These are phyloP conservation scores for Chalcosyrphus nemorum DNA, from an alignment of 2,888 invertebrate genomes.

Conservation along the genomic window DNA sequence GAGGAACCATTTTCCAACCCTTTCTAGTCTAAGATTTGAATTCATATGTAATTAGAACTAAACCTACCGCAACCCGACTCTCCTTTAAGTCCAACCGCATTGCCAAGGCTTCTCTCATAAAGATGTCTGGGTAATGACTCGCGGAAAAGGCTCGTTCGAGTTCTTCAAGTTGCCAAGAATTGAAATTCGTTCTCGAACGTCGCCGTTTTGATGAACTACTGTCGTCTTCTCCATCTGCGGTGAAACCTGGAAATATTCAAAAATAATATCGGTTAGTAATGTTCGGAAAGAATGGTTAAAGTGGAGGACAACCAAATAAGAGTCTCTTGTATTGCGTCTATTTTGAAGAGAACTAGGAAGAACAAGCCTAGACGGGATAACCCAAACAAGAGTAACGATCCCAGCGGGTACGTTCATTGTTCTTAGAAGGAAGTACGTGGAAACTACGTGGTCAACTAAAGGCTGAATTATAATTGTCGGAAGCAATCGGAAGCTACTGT, in stretches of 20 bases:
- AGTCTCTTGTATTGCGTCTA: no score
- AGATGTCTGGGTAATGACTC: constrained; percentile 96
- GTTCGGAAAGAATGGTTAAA: background rate
- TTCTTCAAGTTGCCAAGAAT: constrained; percentile 95
- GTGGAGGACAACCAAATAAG: no score
- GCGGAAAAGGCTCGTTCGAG: constrained; percentile 97
- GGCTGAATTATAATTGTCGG: no score
- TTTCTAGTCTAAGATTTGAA: background rate
- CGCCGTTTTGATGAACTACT: constrained; percentile 90
- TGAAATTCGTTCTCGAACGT: constrained; percentile 96
- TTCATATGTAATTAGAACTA: constrained; percentile 75
- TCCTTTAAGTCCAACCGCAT: constrained; percentile 98
- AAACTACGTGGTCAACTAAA: no score
- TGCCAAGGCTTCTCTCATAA: constrained; percentile 99
- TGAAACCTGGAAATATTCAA: constrained; percentile 81
- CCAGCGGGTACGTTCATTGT: no score
- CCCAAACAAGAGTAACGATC: no score
- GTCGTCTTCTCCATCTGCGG: constrained; percentile 87
- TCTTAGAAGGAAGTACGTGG: no score
- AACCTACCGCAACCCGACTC: constrained; percentile 97
- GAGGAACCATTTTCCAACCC: no score
- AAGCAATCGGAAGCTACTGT: no score
- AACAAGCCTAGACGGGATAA: no score
- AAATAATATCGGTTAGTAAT: background rate
- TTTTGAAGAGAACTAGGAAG: no score